These are phyloP conservation scores for Leptopilina drosophilae DNA, from an alignment of 2,888 invertebrate genomes.

Conservation along the genomic window DNA sequence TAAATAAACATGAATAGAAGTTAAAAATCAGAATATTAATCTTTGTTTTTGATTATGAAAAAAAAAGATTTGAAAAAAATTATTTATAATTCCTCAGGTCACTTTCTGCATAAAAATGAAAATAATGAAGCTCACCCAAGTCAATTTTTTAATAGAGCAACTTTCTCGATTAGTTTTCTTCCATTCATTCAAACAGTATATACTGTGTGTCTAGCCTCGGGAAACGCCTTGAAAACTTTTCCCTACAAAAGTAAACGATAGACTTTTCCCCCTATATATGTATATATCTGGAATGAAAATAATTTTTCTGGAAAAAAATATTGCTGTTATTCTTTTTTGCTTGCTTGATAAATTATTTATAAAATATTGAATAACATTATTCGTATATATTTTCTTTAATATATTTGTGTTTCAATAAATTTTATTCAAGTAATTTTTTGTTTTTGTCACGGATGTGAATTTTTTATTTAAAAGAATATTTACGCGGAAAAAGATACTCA, in stretches of 20 bases:
- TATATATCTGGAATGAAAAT: neutral
- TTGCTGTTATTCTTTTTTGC: neutral
- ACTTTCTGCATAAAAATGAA: conserved; percentile 1
- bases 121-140: conserved; percentile 5
- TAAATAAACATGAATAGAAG: too few species aligned
- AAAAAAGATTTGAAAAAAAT: too few species aligned
- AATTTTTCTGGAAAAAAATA: neutral
- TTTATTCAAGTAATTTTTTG: too few species aligned
- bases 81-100: neutral
- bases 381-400: neutral
- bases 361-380: neutral
- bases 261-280: neutral
- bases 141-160: conserved; percentile 12
- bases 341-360: neutral
- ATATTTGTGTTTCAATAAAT: too few species aligned
- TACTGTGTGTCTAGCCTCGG: neutral
- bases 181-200: conserved; percentile 20
- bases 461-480: too few species aligned
- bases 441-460: too few species aligned
- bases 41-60: too few species aligned
- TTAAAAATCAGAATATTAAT: too few species aligned
- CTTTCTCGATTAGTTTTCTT: conserved; percentile 20
- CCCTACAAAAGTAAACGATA: conserved; percentile 15
- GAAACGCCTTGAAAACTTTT: conserved; percentile 14
- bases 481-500: too few species aligned